Evolutionary conservation across 2,888 invertebrate genomes (phyloP).

Genomic region (Torymus auratus): DNA sequence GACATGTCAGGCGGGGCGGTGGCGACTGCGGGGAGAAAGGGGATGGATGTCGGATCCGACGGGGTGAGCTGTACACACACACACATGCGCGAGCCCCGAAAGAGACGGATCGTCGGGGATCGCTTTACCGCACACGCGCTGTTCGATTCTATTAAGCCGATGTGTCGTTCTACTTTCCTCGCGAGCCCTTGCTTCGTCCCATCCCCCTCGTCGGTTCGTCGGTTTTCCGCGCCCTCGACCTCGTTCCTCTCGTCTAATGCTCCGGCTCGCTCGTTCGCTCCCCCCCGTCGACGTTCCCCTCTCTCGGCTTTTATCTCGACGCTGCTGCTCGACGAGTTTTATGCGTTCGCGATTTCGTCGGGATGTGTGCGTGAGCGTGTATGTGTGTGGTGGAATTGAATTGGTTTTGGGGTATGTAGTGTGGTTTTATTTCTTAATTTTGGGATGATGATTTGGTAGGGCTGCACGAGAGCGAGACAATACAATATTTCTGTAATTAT

Average conservation of each 20-base stretch:
- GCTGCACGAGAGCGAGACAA: too few species aligned
- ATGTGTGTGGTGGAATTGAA: too few species aligned
- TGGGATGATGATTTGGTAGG: too few species aligned
- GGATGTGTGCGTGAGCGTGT: too few species aligned
- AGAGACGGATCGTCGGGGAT: conserved; percentile 75
- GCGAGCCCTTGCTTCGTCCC: conserved; percentile 20
- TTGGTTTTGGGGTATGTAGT: too few species aligned
- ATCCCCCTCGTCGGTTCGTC: background rate
- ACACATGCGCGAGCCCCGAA: conserved; percentile 62
- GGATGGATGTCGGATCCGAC: conserved; percentile 66
- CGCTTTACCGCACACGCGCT: conserved; percentile 71
- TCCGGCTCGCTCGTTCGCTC: background rate
- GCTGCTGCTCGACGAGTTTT: background rate
- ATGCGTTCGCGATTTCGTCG: background rate
- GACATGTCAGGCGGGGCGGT: conserved; percentile 59
- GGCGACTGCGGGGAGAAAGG: too few species aligned
- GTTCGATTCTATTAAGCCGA: conserved; percentile 75
- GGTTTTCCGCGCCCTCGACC: conserved; percentile 50
- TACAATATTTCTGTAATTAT: too few species aligned
- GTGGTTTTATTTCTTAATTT: too few species aligned
- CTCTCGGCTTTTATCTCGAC: background rate
- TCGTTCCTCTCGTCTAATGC: conserved; percentile 41
- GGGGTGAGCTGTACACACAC: conserved; percentile 16
- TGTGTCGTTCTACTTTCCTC: conserved; percentile 51
- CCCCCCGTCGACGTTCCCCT: background rate